phyloP scores from a whole-genome alignment of 2,888 invertebrate genomes.

The Noctuana brunneofusca region DNA sequence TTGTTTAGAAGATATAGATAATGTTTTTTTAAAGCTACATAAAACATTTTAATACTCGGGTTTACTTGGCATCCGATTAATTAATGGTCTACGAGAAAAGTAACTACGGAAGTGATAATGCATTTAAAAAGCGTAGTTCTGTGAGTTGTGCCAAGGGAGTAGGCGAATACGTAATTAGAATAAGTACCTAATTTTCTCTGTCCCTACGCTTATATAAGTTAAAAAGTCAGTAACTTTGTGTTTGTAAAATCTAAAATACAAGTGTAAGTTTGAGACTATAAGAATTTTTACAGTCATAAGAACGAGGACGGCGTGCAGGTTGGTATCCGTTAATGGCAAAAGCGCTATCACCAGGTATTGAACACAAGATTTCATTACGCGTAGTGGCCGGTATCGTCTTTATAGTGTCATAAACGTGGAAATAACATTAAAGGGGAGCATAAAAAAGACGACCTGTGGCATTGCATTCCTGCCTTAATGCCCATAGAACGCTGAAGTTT shows the following conservation, averaged over 20 bases:
- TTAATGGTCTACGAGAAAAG: no score
- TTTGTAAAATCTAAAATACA: background rate
- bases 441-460: constrained; percentile 81
- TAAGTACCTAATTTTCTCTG: no score
- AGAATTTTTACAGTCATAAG: constrained; percentile 17
- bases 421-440: constrained; percentile 77
- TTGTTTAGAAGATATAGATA: no score
- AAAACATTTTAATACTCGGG: no score
- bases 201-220: no score
- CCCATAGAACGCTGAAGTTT: constrained; percentile 52
- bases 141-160: no score
- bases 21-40: no score
- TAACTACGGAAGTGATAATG: no score
- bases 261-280: background rate
- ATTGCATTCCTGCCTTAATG: constrained; percentile 68
- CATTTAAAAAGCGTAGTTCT: no score
- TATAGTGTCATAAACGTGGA: constrained; percentile 80
- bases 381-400: constrained; percentile 80
- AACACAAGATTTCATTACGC: constrained; percentile 81
- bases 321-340: constrained; percentile 39
- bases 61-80: no score
- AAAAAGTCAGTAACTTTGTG: no score
- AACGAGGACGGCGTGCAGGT: background rate
- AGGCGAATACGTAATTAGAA: no score
- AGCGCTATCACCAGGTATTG: constrained; percentile 66